Evolutionary conservation across 37 sponge, comb jelly and placozoan genomes (phyloP), one percentile per base, ranked within the genome.

Genomic region (Ephydatia muelleri): DNA sequence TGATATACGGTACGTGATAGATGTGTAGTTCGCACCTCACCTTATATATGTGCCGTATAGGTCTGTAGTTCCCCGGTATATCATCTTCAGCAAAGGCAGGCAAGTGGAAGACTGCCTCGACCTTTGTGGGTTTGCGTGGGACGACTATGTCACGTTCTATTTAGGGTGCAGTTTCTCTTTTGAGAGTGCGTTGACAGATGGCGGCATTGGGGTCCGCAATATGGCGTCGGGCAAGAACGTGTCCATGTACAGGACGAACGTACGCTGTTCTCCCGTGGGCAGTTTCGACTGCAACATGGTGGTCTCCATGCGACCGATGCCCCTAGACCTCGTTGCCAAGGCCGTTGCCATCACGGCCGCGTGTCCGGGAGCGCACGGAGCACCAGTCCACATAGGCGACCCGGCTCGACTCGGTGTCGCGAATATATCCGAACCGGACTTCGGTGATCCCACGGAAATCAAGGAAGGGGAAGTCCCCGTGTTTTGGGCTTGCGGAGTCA

Each of bases 401-500:
- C 96, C 96, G 31, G n/a, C 27, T 47, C 77, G 83, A 39, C 92
- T 98, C 43, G 98, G 98, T 0, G 76, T 98, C 21, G 14, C 25
- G 34, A 83, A 91, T 22, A 35, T 95, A 5, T 1, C n/a, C 32
- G 28, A 67, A 34, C 82, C 70, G 0, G 86, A 83, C 19, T 36
- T 30, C 22, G 96, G 93, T 16, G 91, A 89, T 40, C 39, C 71
- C 11, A 48, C 84, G 3, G 66, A 26, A 25, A 25, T 89, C 0
- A 70, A 72, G 5, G 90, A 80, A 9, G 93, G 76, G 14, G 91
- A 88, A 31, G 92, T 97, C 6, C 94, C 92, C 64, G 94, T 94
- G 37, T 98, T 98, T 83, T 98, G 98, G 98, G 94, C 93, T 0
- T 98, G 98, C 83, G 98, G 98, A 37, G 91, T 95, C 32, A 93